phyloP scores from a whole-genome alignment of 1,140 invertebrate species.

The Drosophila guanche region DNA sequence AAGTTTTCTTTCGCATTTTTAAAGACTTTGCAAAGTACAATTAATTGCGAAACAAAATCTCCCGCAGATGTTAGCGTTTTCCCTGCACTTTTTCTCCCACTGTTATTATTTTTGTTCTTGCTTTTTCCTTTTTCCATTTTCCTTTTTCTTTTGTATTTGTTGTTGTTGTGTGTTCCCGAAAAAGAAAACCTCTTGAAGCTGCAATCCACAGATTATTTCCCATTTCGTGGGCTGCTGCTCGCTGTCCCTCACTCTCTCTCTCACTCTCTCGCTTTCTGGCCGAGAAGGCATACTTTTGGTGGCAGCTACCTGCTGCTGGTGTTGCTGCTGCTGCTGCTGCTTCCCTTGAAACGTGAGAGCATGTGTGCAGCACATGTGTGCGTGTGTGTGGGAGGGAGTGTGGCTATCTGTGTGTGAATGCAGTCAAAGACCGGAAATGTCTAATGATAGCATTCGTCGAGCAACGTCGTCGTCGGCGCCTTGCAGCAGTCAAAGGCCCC shows the following conservation, averaged over 20 bases:
- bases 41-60: no score
- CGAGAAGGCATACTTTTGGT: slow-evolving; percentile 34
- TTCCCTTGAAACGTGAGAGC: slow-evolving; percentile 5
- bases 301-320: slow-evolving; percentile 22
- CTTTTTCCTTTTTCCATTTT: no score
- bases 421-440: slow-evolving; percentile 67
- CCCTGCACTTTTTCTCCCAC: no score
- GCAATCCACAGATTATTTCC: slow-evolving; percentile 15
- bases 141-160: no score
- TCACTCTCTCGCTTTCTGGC: neutral
- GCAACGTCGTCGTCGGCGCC: slow-evolving; percentile 3
- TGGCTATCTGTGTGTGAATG: slow-evolving; percentile 19
- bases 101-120: no score
- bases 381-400: slow-evolving; percentile 2
- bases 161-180: neutral
- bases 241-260: neutral
- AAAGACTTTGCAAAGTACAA: no score
- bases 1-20: no score
- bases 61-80: no score
- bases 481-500: no score
- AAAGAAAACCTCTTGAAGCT: slow-evolving; percentile 28
- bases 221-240: no score
- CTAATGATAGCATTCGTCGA: slow-evolving; percentile 53
- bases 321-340: neutral
- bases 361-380: slow-evolving; percentile 31